phyloP scores from a whole-genome alignment of 2,797 vertebrate species.

The Sebastolobus alascanus region DNA sequence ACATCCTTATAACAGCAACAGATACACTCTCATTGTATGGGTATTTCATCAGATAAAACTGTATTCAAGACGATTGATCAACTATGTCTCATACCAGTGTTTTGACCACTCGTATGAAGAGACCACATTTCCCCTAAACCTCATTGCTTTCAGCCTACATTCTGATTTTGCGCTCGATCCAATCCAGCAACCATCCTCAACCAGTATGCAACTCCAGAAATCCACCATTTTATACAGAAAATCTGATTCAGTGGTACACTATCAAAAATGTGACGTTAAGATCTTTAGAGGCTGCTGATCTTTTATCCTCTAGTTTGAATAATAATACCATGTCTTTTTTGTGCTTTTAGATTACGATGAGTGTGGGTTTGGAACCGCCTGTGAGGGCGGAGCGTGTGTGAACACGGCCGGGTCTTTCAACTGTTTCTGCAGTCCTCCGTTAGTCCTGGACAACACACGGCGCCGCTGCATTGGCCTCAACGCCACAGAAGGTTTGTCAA shows the following conservation, averaged over 20 bases:
- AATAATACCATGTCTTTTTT: neutral
- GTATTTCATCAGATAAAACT: neutral
- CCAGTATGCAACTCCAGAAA: neutral
- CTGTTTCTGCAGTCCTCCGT: slow-evolving; percentile 87
- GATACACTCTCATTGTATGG: neutral
- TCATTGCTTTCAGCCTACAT: neutral
- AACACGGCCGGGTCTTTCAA: slow-evolving; percentile 86
- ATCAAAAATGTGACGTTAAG: neutral
- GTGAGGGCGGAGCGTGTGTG: slow-evolving; percentile 83
- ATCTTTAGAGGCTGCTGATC: neutral
- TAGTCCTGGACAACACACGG: slow-evolving; percentile 80
- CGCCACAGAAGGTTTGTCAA: slow-evolving; percentile 78
- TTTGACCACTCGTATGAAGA: neutral
- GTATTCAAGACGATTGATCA: neutral
- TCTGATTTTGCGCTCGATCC: neutral
- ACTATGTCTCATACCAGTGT: neutral
- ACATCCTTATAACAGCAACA: neutral
- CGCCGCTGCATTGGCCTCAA: slow-evolving; percentile 81
- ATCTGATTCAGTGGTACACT: neutral
- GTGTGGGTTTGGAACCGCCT: slow-evolving; percentile 76
- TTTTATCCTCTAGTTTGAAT: neutral
- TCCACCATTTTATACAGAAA: neutral
- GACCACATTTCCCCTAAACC: neutral
- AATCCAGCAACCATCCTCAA: neutral
- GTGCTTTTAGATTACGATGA: slow-evolving; percentile 82